A percentile compares a stretch with the other conserved stretches of the same genome.
phyloP scores from a whole-genome alignment of 2,797 vertebrate species.

The Lophius americanus region DNA sequence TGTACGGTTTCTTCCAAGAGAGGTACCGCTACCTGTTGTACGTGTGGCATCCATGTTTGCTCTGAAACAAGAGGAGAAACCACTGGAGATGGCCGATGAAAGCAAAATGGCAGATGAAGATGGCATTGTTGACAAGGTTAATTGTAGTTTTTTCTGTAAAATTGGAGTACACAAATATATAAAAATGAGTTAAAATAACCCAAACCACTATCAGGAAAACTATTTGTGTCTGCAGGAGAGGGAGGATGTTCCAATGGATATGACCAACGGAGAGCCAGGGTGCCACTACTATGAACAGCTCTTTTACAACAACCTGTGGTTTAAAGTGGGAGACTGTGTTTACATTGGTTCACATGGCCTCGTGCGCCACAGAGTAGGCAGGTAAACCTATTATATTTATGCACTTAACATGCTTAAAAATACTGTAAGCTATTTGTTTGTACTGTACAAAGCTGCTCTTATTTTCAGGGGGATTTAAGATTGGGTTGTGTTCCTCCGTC shows the following conservation, averaged over 20 bases:
- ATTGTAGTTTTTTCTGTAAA: slow-evolving; percentile 1
- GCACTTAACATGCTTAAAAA: background rate
- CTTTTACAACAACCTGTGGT: slow-evolving; percentile 92
- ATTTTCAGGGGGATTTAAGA: too few relatives aligned
- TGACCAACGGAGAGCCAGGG: slow-evolving; percentile 93
- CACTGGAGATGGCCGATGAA: slow-evolving; percentile 86
- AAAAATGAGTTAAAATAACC: background rate
- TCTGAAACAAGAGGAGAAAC: slow-evolving; percentile 89
- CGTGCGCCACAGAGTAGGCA: slow-evolving; percentile 93
- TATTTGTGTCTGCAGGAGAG: slow-evolving; percentile 84
- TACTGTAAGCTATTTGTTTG: too few relatives aligned
- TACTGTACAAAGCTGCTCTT: too few relatives aligned
- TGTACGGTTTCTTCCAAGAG: slow-evolving; percentile 90
- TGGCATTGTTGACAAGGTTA: slow-evolving; percentile 90
- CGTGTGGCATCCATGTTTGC: slow-evolving; percentile 98
- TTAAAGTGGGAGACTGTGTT: slow-evolving; percentile 96
- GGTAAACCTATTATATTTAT: slow-evolving; percentile 77
- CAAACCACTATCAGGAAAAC: background rate
- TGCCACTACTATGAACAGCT: slow-evolving; percentile 98
- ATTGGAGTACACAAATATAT: background rate
- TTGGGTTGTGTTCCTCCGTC: too few relatives aligned
- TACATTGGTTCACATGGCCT: slow-evolving; percentile 96
- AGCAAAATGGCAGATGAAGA: slow-evolving; percentile 83
- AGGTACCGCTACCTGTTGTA: slow-evolving; percentile 93
- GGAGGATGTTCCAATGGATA: slow-evolving; percentile 93